Conservation (phyloP, 1,140 invertebrate species). For the Propsilocerus akamusi region DNA sequence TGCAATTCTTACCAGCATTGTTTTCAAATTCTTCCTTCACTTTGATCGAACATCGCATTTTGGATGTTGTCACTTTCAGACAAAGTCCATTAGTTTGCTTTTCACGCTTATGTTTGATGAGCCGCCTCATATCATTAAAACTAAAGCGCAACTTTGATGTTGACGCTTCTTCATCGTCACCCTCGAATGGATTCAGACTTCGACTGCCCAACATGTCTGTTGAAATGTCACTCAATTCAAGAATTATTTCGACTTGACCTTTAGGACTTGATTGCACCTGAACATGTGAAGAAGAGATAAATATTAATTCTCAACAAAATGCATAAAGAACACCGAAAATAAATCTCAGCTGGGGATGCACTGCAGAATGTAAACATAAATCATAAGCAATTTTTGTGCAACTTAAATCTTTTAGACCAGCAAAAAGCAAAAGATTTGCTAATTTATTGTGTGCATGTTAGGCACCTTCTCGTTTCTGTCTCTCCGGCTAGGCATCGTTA, state of each 20-base stretch:
- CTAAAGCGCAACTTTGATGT: not conserved
- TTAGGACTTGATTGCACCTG: conserved; percentile 17
- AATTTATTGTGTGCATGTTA: too few relatives aligned
- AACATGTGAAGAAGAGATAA: conserved; percentile 4
- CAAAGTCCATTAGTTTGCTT: conserved; percentile 13
- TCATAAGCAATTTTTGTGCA: not conserved
- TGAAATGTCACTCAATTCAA: conserved; percentile 16
- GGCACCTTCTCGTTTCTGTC: too few relatives aligned
- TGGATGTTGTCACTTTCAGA: conserved; percentile 15
- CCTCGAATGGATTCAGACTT: not conserved
- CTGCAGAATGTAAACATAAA: not conserved
- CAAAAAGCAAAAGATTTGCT: too few relatives aligned
- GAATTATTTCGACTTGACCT: conserved; percentile 17
- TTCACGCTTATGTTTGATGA: conserved; percentile 18
- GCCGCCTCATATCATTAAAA: conserved; percentile 9
- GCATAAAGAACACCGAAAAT: too few relatives aligned
- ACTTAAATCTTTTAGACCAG: not conserved
- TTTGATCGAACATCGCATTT: conserved; percentile 22
- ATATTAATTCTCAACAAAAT: too few relatives aligned
- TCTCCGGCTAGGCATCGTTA: too few relatives aligned
- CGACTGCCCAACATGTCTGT: not conserved
- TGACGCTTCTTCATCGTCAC: conserved; percentile 2
- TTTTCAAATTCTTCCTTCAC: conserved; percentile 22
- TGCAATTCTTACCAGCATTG: conserved; percentile 11
- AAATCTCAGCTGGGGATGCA: not conserved